Base-by-base conservation (phyloP, 2,888 invertebrate species). In the Lasius platythorax region DNA sequence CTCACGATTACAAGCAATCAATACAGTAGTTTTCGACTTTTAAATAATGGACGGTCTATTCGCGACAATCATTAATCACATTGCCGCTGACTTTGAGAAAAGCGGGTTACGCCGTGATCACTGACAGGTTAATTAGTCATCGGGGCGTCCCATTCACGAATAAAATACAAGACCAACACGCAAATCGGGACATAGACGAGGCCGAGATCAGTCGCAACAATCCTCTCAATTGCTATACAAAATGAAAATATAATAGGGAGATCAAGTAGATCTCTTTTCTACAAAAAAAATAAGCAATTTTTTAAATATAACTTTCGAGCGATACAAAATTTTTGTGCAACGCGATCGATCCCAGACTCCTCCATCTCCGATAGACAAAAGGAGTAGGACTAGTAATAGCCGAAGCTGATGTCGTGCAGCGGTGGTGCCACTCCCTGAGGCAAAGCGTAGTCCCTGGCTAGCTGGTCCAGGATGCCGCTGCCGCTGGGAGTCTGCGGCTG, bases 341-440 rank as follows among this genome's bases (percentile, higher is more conserved):
- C 33, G 53, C 53, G 53, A 74, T 61, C 46, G 73, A 79, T 61
- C 46, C 37, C 50, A 50, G 28, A 50, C 58, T 78, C 56, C 43
- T 28, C 23, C n/a, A 33, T 70, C 73, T 72, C 46, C 61, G 33
- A 81, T 67, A 76, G 73, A 81, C 83, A 74, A 56, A 56, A 30
- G 6, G 81, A 72, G 84, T 67, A 86, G 83, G 88, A 90, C 91
- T 88, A 97, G 95, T 97, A 98, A 94, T 97, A 97, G 92, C 98
- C 98, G 93, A 98, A 98, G 85, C 97, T 97, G 94, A 98, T 98
- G 93, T 98, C 98, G 93, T 98, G 98, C 56, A 97, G 95, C 0
- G 98, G 96, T 56, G 96, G 96, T 0, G 97, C 96, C 11, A 96
- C 96, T 40, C 96, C 96, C 88, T 96, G 96, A 0, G 98, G 98